Evolutionary conservation across 2,113 vertebrate genomes (phyloP).

Genomic region (Gobiocypris rarus): DNA sequence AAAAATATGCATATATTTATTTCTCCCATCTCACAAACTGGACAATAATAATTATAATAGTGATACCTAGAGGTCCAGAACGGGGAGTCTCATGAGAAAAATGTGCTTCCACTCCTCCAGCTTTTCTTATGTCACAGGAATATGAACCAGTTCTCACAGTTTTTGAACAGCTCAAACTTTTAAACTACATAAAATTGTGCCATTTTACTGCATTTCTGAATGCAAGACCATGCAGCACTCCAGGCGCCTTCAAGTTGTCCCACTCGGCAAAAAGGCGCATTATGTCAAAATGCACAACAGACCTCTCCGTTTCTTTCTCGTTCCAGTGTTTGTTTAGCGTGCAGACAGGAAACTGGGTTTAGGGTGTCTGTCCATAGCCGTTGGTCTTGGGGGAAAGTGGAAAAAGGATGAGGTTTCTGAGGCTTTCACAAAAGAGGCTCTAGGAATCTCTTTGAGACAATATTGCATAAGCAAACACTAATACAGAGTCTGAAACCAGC

Average conservation of each 20-base stretch:
- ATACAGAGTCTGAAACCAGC: neutral
- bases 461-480: conserved; percentile 39
- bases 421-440: conserved; percentile 54
- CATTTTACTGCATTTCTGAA: too few relatives aligned
- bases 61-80: conserved; percentile 75
- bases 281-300: conserved; percentile 52
- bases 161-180: neutral
- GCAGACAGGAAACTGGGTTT: conserved; percentile 58
- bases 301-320: neutral
- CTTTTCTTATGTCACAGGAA: conserved; percentile 21
- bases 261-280: conserved; percentile 27
- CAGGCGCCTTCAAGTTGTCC: too few relatives aligned
- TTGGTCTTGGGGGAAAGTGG: conserved; percentile 69
- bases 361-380: conserved; percentile 60
- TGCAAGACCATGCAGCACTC: too few relatives aligned
- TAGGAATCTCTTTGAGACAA: conserved; percentile 27
- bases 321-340: conserved; percentile 43
- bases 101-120: conserved; percentile 14
- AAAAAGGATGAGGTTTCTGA: conserved; percentile 68
- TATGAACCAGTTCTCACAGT: neutral
- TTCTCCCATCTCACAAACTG: too few relatives aligned
- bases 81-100: conserved; percentile 62
- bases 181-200: neutral
- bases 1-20: too few relatives aligned
- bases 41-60: conserved; percentile 63